Conservation (phyloP, 2,797 vertebrate species). For the Sebastes glaucus region DNA sequence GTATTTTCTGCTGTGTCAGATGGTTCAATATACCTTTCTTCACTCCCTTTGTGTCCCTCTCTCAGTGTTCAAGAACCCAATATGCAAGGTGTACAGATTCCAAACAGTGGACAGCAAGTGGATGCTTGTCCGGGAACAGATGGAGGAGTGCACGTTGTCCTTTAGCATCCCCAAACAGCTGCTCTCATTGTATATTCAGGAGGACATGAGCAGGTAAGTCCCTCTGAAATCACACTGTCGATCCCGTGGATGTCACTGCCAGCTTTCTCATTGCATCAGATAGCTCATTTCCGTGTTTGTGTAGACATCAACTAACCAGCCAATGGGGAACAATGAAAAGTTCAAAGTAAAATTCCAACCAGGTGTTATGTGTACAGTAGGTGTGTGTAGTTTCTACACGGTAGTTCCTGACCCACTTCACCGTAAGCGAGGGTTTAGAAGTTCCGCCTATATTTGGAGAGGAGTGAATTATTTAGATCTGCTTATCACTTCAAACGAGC, state of each 20-base stretch:
- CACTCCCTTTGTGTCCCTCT: not conserved
- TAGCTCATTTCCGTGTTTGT: not conserved
- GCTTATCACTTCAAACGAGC: constrained; percentile 79
- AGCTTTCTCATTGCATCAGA: constrained; percentile 7
- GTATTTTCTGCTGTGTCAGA: constrained; percentile 25
- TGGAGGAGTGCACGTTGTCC: constrained; percentile 94
- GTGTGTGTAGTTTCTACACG: constrained; percentile 5
- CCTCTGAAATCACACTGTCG: not conserved
- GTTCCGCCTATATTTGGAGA: constrained; percentile 56
- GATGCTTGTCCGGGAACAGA: constrained; percentile 95
- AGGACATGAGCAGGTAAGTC: constrained; percentile 93
- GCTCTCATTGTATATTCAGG: constrained; percentile 92
- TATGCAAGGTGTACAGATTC: constrained; percentile 95
- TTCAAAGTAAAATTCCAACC: constrained; percentile 17
- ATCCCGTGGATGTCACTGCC: not conserved
- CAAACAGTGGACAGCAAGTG: constrained; percentile 95
- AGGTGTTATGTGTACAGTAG: not conserved
- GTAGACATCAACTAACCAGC: not conserved
- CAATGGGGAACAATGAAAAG: constrained; percentile 6
- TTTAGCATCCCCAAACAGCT: constrained; percentile 95
- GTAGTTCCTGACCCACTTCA: constrained; percentile 21
- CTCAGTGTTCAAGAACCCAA: constrained; percentile 92
- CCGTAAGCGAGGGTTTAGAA: constrained; percentile 68
- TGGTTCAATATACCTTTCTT: constrained; percentile 11
- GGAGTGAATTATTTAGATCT: constrained; percentile 74